These are phyloP conservation scores for Salmo trutta DNA, from an alignment of 2,797 vertebrate species.

Conservation along the genomic window DNA sequence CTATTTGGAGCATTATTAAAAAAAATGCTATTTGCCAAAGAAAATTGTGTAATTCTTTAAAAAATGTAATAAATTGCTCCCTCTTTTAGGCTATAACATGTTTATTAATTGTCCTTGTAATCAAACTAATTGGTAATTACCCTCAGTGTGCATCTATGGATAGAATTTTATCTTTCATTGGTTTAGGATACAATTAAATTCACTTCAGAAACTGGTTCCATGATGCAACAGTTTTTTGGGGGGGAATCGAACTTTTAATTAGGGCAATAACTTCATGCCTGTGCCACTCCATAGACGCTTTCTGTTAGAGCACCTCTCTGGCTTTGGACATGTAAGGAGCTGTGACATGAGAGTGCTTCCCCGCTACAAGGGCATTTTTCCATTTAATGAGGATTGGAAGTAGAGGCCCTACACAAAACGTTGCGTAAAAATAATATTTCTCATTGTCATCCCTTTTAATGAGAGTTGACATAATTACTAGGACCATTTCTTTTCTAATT, in stretches of 20 bases:
- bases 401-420: slow-evolving; percentile 89
- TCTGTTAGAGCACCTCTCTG: slow-evolving; percentile 53
- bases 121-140: not conserved
- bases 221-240: slow-evolving; percentile 49
- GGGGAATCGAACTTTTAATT: slow-evolving; percentile 79
- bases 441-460: slow-evolving; percentile 91
- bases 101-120: not conserved
- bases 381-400: slow-evolving; percentile 92
- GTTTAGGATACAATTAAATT: slow-evolving; percentile 7
- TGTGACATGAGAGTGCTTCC: slow-evolving; percentile 70
- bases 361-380: slow-evolving; percentile 73
- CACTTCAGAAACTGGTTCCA: slow-evolving; percentile 23
- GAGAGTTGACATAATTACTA: slow-evolving; percentile 96
- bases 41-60: slow-evolving; percentile 57
- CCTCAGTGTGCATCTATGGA: not conserved
- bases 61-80: slow-evolving; percentile 30
- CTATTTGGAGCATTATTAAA: slow-evolving; percentile 48
- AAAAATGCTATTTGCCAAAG: slow-evolving; percentile 38
- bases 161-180: not conserved
- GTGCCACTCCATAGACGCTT: slow-evolving; percentile 73
- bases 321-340: slow-evolving; percentile 51
- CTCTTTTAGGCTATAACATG: not conserved
- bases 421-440: slow-evolving; percentile 97
- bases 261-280: slow-evolving; percentile 82
- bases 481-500: slow-evolving; percentile 98